phyloP scores from a whole-genome alignment of 2,888 invertebrate genomes.

The Baccha elongata region DNA sequence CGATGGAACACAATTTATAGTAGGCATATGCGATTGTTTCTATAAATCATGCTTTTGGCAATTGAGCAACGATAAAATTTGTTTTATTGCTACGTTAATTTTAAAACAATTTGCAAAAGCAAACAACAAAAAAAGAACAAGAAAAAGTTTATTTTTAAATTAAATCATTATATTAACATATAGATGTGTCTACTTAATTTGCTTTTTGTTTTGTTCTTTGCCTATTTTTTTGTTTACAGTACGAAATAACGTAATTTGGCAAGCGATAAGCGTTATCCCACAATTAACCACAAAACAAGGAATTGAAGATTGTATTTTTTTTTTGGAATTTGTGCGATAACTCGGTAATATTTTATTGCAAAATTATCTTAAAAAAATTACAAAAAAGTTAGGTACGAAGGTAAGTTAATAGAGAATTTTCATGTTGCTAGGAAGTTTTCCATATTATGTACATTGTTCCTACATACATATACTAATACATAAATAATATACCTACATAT shows the following conservation, averaged over 20 bases:
- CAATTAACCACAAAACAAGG: not conserved
- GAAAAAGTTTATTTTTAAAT: constrained; percentile 41
- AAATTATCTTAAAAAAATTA: too few relatives aligned
- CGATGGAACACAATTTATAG: not conserved
- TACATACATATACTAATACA: too few relatives aligned
- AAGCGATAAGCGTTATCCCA: constrained; percentile 51
- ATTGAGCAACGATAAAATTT: constrained; percentile 32
- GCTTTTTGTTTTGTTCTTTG: constrained; percentile 25
- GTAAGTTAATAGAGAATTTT: too few relatives aligned
- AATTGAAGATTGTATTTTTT: constrained; percentile 26
- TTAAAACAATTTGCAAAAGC: not conserved
- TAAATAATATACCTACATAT: too few relatives aligned
- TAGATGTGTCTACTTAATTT: not conserved
- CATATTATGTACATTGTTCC: too few relatives aligned
- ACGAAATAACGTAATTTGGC: constrained; percentile 50
- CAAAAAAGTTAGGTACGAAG: too few relatives aligned
- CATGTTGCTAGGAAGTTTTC: too few relatives aligned
- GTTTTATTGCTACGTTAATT: constrained; percentile 30
- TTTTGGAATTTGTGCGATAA: constrained; percentile 12
- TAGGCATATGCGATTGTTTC: constrained; percentile 34
- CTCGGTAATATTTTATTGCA: constrained; percentile 5
- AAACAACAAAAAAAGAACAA: not conserved
- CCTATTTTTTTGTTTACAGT: constrained; percentile 42
- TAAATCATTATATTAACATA: constrained; percentile 30
- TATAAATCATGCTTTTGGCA: constrained; percentile 38